phyloP scores from a whole-genome alignment of 2,113 vertebrate species.

The Trichechus manatus region DNA sequence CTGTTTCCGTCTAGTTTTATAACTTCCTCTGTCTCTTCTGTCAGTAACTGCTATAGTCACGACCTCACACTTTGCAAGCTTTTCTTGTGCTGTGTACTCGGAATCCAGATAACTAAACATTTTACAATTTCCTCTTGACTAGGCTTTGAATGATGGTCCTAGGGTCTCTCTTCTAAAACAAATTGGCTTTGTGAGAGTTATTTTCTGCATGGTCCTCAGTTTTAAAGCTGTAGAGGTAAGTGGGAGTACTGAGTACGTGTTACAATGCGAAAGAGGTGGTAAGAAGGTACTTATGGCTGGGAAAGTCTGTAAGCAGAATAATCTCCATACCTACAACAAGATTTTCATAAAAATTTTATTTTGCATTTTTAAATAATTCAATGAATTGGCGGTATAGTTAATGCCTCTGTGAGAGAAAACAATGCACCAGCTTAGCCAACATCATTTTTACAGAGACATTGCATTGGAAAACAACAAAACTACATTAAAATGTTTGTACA shows the following conservation, averaged over 20 bases:
- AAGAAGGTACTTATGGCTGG: neutral
- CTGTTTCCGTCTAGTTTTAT: slow-evolving; percentile 23
- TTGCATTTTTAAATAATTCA: slow-evolving; percentile 92
- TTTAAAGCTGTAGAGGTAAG: slow-evolving; percentile 32
- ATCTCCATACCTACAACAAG: slow-evolving; percentile 84
- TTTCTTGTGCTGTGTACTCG: neutral
- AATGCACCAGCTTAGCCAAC: slow-evolving; percentile 91
- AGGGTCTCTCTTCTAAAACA: slow-evolving; percentile 5
- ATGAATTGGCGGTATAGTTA: slow-evolving; percentile 90
- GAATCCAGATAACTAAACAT: neutral
- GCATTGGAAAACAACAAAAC: slow-evolving; percentile 97
- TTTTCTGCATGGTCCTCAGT: neutral
- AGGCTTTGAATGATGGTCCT: neutral
- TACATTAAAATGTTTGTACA: slow-evolving; percentile 96
- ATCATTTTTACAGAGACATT: slow-evolving; percentile 96
- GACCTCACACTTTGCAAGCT: neutral
- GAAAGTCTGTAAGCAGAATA: slow-evolving; percentile 60
- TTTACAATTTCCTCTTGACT: slow-evolving; percentile 28
- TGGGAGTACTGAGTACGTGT: neutral
- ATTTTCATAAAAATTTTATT: slow-evolving; percentile 93
- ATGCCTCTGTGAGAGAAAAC: slow-evolving; percentile 90
- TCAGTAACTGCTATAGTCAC: neutral
- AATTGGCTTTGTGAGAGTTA: neutral
- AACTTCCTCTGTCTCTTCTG: neutral
- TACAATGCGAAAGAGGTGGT: slow-evolving; percentile 71